phyloP scores from a whole-genome alignment of 2,888 invertebrate species.

The Galeruca laticollis region DNA sequence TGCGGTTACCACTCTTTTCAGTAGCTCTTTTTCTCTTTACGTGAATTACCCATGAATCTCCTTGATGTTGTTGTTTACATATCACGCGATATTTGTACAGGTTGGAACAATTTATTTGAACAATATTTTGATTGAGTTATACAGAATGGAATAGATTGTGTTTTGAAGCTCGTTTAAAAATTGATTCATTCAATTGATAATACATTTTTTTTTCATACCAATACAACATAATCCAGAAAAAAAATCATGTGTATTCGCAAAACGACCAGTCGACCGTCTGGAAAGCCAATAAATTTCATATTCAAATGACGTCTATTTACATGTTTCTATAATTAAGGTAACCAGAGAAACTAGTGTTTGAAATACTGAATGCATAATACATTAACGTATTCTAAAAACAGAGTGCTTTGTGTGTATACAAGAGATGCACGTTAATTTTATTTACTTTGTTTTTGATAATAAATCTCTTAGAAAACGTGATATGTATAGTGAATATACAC shows the following conservation, averaged over 20 bases:
- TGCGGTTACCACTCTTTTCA: too few relatives aligned
- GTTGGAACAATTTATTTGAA: too few relatives aligned
- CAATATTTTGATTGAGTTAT: too few relatives aligned
- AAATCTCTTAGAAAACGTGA: not conserved
- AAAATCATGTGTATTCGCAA: slow-evolving; percentile 58
- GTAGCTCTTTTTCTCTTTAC: too few relatives aligned
- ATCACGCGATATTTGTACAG: too few relatives aligned
- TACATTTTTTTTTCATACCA: too few relatives aligned
- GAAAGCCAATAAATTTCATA: slow-evolving; percentile 63
- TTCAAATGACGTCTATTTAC: slow-evolving; percentile 63
- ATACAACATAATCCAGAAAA: slow-evolving; percentile 5
- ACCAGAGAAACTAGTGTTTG: slow-evolving; percentile 54
- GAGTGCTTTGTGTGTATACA: slow-evolving; percentile 5
- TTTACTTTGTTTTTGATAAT: not conserved
- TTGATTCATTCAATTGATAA: too few relatives aligned
- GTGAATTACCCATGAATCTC: too few relatives aligned
- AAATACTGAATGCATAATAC: slow-evolving; percentile 58
- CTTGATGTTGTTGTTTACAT: too few relatives aligned
- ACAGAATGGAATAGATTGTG: too few relatives aligned
- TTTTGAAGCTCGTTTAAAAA: too few relatives aligned
- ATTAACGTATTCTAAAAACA: slow-evolving; percentile 57
- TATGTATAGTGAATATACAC: not conserved
- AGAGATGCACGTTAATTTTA: not conserved
- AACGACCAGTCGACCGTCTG: slow-evolving; percentile 52
- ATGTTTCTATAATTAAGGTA: slow-evolving; percentile 65